These are phyloP conservation scores for Poecilia picta DNA, from an alignment of 2,797 vertebrate genomes.

Conservation along the genomic window DNA sequence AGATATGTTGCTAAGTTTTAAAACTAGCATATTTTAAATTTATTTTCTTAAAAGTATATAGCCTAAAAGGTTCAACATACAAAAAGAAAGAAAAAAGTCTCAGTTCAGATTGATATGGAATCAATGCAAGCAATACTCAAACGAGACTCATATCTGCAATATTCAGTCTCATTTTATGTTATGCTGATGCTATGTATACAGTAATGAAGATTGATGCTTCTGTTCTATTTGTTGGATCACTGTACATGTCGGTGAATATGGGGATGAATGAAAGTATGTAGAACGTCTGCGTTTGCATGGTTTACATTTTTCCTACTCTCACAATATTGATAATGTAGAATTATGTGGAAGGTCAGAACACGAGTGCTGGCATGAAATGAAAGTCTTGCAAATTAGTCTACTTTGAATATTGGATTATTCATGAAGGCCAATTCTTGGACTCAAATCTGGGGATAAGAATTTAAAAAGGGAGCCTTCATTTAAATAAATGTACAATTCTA, in stretches of 20 bases:
- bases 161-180: background rate
- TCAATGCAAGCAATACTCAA: background rate
- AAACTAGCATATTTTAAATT: too few species aligned
- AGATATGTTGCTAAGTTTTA: too few species aligned
- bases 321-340: background rate
- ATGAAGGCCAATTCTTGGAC: background rate
- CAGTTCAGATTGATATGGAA: background rate
- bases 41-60: background rate
- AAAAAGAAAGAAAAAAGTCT: background rate
- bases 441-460: background rate
- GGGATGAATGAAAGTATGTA: background rate
- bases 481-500: background rate
- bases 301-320: background rate
- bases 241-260: background rate
- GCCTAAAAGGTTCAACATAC: background rate
- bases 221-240: background rate
- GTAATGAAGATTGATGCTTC: background rate
- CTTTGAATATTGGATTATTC: constrained; percentile 6
- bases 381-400: background rate
- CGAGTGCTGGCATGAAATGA: background rate
- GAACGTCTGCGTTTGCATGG: background rate
- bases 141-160: background rate
- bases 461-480: background rate
- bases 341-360: background rate
- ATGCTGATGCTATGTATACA: background rate